Evolutionary conservation across 2,113 vertebrate genomes (phyloP).

Genomic region (Myotis yumanensis): DNA sequence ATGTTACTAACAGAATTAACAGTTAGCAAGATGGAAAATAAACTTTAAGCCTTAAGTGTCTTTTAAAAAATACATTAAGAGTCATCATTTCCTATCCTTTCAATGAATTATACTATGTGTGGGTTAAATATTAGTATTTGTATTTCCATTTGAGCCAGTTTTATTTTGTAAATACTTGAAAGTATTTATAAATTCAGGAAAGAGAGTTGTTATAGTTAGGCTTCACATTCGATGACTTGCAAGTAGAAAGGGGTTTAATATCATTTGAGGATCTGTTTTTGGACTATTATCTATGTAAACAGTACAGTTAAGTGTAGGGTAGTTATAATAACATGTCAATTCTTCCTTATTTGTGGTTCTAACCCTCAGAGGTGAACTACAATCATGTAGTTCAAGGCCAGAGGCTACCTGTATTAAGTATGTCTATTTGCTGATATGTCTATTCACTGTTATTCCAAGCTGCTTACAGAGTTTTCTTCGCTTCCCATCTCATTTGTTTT

Average conservation of each 20-base stretch:
- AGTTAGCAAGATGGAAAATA: constrained; percentile 2
- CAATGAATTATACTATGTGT: not conserved
- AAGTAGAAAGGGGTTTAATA: not conserved
- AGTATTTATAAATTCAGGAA: not conserved
- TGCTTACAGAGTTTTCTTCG: constrained; percentile 18
- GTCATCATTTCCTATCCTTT: not conserved
- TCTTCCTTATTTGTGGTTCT: not conserved
- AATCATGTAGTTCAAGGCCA: not conserved
- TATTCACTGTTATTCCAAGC: constrained; percentile 40
- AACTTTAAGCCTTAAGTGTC: not conserved
- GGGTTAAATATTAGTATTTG: not conserved
- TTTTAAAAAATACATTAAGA: not conserved
- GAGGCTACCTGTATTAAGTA: not conserved
- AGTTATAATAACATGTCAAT: not conserved
- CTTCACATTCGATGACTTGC: not conserved
- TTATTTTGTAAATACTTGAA: constrained; percentile 41
- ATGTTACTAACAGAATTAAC: not conserved
- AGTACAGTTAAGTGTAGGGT: not conserved
- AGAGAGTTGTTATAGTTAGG: not conserved
- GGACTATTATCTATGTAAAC: not conserved
- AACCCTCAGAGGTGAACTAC: not conserved
- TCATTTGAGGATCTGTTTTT: not conserved
- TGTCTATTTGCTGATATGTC: not conserved
- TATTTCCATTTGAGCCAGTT: not conserved
- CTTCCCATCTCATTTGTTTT: not conserved